Percentiles rank a stretch among this genome's conserved stretches.
Evolutionary conservation across 23 tunicate genomes (phyloP).

Genomic region (Trididemnum clinides): DNA sequence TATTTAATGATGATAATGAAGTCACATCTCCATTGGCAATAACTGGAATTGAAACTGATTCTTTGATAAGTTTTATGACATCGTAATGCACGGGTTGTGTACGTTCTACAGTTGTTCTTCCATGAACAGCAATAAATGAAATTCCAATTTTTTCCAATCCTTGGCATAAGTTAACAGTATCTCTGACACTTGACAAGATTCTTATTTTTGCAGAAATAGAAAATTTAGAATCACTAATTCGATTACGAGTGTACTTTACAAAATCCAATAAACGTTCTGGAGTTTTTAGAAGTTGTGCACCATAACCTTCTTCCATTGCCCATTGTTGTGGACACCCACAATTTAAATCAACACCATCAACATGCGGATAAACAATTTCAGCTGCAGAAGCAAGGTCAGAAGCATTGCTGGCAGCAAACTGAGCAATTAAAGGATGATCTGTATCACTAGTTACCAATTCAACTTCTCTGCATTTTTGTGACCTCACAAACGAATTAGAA

Average conservation of each 20-base stretch:
- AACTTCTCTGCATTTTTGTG: constrained; percentile 70
- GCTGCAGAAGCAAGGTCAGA: constrained; percentile 71
- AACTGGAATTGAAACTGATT: constrained; percentile 63
- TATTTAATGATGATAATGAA: constrained; percentile 29
- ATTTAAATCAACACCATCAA: constrained; percentile 88
- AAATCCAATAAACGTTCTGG: constrained; percentile 63
- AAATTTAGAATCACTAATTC: constrained; percentile 64
- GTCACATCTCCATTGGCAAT: constrained; percentile 84
- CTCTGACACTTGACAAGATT: constrained; percentile 44
- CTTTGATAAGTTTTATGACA: constrained; percentile 67
- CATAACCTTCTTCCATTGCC: constrained; percentile 95
- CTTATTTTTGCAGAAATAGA: constrained; percentile 89
- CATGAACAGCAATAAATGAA: constrained; percentile 80
- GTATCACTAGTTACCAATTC: constrained; percentile 54
- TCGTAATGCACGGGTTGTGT: constrained; percentile 93
- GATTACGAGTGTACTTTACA: constrained; percentile 43
- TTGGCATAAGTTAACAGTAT: constrained; percentile 78
- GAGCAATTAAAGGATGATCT: constrained; percentile 84
- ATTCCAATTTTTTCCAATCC: constrained; percentile 72
- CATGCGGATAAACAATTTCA: constrained; percentile 74
- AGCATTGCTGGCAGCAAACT: constrained; percentile 91
- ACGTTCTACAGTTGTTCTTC: constrained; percentile 84
- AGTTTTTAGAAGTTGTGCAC: constrained; percentile 67
- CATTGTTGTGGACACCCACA: constrained; percentile 98
- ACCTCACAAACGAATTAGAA: constrained; percentile 79